Conservation (phyloP, 1,140 invertebrate genomes). For the Drosophila kikkawai region DNA sequence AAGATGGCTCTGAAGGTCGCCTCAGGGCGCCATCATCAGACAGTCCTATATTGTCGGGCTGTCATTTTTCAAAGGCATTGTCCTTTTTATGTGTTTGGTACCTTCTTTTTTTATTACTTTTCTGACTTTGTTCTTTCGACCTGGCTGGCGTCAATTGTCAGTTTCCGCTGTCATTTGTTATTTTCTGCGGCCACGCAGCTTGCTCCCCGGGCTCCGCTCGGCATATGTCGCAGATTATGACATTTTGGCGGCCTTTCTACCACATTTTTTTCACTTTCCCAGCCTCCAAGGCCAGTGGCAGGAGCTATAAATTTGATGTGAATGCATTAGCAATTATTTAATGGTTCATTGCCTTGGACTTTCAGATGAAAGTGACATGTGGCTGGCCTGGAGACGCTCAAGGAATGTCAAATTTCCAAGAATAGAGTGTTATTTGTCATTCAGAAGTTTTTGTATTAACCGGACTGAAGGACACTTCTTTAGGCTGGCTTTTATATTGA, state of each 20-base stretch:
- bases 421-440: neutral
- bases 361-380: conserved; percentile 12
- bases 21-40: conserved; percentile 25
- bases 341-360: conserved; percentile 52
- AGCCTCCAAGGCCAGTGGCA: conserved; percentile 23
- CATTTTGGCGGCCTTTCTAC: conserved; percentile 55
- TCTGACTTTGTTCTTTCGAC: conserved; percentile 30
- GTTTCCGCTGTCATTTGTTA: conserved; percentile 70
- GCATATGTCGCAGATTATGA: conserved; percentile 72
- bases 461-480: no score
- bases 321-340: conserved; percentile 60
- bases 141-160: conserved; percentile 63
- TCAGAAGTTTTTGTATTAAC: neutral
- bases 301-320: conserved; percentile 41
- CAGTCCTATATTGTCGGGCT: conserved; percentile 43
- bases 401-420: conserved; percentile 8
- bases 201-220: conserved; percentile 20
- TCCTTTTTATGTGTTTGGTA: conserved; percentile 49
- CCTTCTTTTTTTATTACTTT: conserved; percentile 19
- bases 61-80: conserved; percentile 67
- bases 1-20: conserved; percentile 32
- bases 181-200: conserved; percentile 34
- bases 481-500: neutral
- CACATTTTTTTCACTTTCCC: conserved; percentile 2
- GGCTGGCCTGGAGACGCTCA: neutral